Evolutionary conservation across 2,113 vertebrate genomes (phyloP).

Genomic region (Centropus bengalensis): DNA sequence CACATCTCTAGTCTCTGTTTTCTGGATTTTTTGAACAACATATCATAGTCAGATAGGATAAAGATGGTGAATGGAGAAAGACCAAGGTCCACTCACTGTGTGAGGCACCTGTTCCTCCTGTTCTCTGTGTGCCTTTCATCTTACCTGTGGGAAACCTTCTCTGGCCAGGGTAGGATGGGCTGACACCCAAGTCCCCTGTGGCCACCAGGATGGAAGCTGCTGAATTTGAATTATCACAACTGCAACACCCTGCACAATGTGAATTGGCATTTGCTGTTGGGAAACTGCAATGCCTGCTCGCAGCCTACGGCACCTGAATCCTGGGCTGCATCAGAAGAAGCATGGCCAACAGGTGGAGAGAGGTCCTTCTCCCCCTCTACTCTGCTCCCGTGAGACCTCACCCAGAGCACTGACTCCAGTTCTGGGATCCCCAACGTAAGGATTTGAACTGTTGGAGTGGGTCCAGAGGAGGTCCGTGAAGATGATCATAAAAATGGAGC

Average conservation of each 20-base stretch:
- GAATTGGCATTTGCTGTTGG: background rate
- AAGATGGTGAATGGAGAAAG: background rate
- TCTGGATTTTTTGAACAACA: background rate
- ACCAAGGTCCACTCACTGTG: fast-evolving
- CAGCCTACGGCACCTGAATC: too few species aligned
- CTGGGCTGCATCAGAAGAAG: too few species aligned
- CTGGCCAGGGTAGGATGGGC: fast-evolving
- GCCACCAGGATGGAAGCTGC: background rate
- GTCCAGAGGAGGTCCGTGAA: too few species aligned
- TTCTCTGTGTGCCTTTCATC: too few species aligned
- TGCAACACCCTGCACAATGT: background rate
- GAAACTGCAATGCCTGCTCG: background rate
- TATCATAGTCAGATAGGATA: background rate
- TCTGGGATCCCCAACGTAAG: too few species aligned
- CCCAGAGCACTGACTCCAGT: too few species aligned
- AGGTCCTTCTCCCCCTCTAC: too few species aligned
- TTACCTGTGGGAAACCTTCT: background rate
- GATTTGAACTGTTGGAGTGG: too few species aligned
- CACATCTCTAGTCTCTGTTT: fast-evolving
- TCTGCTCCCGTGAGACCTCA: too few species aligned
- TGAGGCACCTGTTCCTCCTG: background rate
- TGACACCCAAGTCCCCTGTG: fast-evolving
- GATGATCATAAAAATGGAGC: too few species aligned
- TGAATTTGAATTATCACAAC: background rate
- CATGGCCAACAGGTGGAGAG: too few species aligned